Percentiles rank a stretch among this genome's conserved stretches.
Conservation (phyloP, 2,888 invertebrate species). For the Dioctria rufipes region DNA sequence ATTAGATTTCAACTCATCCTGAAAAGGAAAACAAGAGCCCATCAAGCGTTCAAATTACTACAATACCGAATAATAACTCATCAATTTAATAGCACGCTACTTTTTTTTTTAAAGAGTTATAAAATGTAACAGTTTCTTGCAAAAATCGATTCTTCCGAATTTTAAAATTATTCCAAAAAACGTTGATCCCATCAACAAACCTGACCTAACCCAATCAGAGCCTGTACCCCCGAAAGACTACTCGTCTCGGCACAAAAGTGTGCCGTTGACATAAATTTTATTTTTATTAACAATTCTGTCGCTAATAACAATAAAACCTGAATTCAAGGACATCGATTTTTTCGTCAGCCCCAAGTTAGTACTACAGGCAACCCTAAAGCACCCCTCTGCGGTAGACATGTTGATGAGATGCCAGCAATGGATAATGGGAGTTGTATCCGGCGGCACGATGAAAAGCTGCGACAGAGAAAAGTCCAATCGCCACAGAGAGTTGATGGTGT, state of each 20-base stretch:
- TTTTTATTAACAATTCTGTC: conserved; percentile 64
- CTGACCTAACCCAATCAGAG: conserved; percentile 45
- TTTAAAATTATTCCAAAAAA: not conserved
- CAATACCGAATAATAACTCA: no score
- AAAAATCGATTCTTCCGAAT: not conserved
- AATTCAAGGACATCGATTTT: conserved; percentile 64
- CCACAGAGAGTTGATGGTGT: conserved; percentile 35
- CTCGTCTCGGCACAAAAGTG: conserved; percentile 54
- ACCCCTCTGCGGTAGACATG: conserved; percentile 50
- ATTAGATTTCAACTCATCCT: no score
- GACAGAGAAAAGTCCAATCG: conserved; percentile 50
- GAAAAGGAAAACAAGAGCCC: no score
- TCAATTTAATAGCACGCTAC: no score
- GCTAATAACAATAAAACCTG: conserved; percentile 64
- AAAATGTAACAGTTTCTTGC: not conserved
- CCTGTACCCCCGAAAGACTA: not conserved
- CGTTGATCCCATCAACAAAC: conserved; percentile 33
- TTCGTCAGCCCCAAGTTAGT: conserved; percentile 40
- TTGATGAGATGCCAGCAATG: conserved; percentile 48
- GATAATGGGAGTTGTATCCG: conserved; percentile 47
- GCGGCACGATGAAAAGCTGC: conserved; percentile 41
- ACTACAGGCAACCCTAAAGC: conserved; percentile 31
- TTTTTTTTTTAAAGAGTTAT: no score
- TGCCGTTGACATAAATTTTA: conserved; percentile 63
- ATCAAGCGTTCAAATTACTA: no score